Evolutionary conservation across 2,113 vertebrate genomes (phyloP).

Genomic region (Phalacrocorax pelagicus): DNA sequence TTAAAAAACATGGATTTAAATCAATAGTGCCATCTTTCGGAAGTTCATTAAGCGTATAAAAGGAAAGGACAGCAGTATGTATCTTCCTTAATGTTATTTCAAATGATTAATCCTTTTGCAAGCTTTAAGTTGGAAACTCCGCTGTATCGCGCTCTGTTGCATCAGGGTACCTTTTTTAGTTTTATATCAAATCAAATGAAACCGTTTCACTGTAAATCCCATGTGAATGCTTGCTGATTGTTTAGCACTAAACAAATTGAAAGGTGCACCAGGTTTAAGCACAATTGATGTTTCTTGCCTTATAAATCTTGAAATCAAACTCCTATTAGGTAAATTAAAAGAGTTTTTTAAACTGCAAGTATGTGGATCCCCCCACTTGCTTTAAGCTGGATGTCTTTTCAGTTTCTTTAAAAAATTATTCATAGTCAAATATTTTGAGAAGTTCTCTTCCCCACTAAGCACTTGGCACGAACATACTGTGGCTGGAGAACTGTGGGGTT

Average conservation of each 20-base stretch:
- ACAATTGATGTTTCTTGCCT: background rate
- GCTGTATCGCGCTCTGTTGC: background rate
- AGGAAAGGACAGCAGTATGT: background rate
- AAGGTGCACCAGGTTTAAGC: background rate
- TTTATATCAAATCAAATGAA: background rate
- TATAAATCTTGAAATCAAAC: background rate
- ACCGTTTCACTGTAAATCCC: background rate
- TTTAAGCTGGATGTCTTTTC: background rate
- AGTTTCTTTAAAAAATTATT: background rate
- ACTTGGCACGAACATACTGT: background rate
- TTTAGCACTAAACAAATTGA: background rate
- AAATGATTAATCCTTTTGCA: background rate
- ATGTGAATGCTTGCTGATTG: background rate
- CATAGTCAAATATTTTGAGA: background rate
- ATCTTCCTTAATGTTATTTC: background rate
- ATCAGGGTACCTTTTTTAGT: background rate
- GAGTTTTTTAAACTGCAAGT: background rate
- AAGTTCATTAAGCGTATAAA: background rate
- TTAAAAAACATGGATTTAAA: background rate
- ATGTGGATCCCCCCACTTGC: background rate
- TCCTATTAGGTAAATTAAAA: background rate
- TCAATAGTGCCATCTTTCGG: background rate
- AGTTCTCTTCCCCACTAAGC: background rate
- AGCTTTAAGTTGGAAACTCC: background rate
- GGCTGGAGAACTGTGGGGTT: background rate